Conservation (phyloP, 1,140 invertebrate genomes). For the Notospermus geniculatus region DNA sequence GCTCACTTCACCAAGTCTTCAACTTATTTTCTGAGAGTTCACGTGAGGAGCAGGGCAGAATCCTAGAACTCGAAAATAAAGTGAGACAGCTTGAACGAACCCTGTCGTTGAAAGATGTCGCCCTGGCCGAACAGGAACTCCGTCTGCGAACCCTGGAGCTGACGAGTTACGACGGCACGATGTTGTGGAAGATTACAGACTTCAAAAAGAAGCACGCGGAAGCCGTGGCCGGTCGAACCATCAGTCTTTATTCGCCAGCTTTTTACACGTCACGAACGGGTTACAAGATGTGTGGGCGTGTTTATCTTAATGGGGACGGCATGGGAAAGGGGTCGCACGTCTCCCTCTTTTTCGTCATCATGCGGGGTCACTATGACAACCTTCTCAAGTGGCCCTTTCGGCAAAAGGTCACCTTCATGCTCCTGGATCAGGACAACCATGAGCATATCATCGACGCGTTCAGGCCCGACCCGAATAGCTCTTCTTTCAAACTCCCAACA, state of each 20-base stretch:
- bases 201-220: constrained; percentile 38
- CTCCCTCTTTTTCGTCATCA: constrained; percentile 53
- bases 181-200: constrained; percentile 46
- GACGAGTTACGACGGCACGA: constrained; percentile 41
- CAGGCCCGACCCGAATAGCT: constrained; percentile 33
- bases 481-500: constrained; percentile 43
- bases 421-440: constrained; percentile 43
- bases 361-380: constrained; percentile 48
- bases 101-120: constrained; percentile 33
- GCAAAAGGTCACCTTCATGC: constrained; percentile 46
- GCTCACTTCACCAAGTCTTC: neutral
- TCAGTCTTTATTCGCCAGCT: constrained; percentile 46
- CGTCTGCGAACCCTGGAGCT: constrained; percentile 33
- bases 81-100: constrained; percentile 31
- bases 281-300: constrained; percentile 81
- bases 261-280: constrained; percentile 47
- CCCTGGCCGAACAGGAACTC: constrained; percentile 33
- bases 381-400: constrained; percentile 50
- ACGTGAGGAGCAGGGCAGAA: constrained; percentile 13
- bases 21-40: neutral
- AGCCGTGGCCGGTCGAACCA: constrained; percentile 39
- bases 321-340: constrained; percentile 50
- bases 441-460: constrained; percentile 50
- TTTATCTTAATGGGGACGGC: constrained; percentile 75
- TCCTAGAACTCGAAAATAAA: constrained; percentile 28